phyloP scores from a whole-genome alignment of 2,888 invertebrate genomes.

The Cephus sareptanus region DNA sequence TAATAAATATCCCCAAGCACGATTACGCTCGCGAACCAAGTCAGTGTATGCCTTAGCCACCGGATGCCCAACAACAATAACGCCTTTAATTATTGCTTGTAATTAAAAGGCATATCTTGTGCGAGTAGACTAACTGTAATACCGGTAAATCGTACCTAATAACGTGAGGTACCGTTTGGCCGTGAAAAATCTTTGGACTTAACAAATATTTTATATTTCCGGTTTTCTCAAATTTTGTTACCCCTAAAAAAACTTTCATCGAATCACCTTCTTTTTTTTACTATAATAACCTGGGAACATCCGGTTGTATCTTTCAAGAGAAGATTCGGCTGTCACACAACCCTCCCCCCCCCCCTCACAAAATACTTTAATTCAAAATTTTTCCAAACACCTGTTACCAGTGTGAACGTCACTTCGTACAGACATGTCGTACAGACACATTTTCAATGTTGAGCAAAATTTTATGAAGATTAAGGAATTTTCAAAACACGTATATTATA shows the following conservation, averaged over 20 bases:
- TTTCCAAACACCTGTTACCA: background rate
- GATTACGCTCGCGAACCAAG: background rate
- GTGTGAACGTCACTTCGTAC: background rate
- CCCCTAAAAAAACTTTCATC: background rate
- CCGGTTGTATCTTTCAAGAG: background rate
- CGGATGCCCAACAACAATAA: conserved; percentile 7
- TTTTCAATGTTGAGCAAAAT: background rate
- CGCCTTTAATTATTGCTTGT: conserved; percentile 4
- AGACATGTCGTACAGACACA: background rate
- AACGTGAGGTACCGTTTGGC: background rate
- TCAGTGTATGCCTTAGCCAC: background rate
- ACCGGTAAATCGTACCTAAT: background rate
- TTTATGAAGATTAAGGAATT: background rate
- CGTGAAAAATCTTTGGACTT: background rate
- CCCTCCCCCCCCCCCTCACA: background rate
- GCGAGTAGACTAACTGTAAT: background rate
- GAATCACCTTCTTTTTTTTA: background rate
- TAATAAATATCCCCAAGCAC: conserved; percentile 4
- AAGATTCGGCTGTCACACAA: background rate
- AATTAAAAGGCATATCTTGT: background rate
- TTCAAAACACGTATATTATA: background rate
- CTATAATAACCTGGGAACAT: background rate
- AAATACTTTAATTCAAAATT: background rate
- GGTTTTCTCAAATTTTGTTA: background rate
- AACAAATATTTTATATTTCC: background rate